Conservation (phyloP, 2,888 invertebrate species). For the Scaptomyza polygonia region DNA sequence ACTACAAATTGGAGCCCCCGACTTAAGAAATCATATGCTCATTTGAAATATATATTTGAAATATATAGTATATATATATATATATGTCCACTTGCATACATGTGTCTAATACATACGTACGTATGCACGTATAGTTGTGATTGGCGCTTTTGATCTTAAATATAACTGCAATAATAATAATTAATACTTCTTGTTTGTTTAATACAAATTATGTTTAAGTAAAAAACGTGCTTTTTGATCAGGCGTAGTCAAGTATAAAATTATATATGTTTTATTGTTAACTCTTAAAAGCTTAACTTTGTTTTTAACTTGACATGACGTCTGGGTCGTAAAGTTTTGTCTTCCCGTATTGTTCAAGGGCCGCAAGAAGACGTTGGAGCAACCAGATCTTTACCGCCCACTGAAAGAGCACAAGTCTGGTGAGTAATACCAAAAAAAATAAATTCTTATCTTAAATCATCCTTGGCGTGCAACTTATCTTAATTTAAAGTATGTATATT, state of each 20-base stretch:
- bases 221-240: not conserved
- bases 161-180: not conserved
- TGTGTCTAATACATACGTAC: not conserved
- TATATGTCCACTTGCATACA: not conserved
- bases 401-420: slow-evolving; percentile 89
- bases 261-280: not conserved
- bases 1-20: not conserved
- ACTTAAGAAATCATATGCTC: not conserved
- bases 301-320: slow-evolving; percentile 18
- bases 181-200: not conserved
- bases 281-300: slow-evolving; percentile 18
- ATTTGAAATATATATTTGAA: no score
- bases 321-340: slow-evolving; percentile 87
- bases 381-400: slow-evolving; percentile 90
- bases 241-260: not conserved
- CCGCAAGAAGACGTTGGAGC: slow-evolving; percentile 88
- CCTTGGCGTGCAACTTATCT: slow-evolving; percentile 3
- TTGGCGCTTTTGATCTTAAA: not conserved
- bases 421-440: slow-evolving; percentile 41
- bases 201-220: not conserved
- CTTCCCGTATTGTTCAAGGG: slow-evolving; percentile 90
- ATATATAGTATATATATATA: no score
- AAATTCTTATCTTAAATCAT: not conserved
- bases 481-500: not conserved
- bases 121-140: no score